phyloP scores from a whole-genome alignment of 2,113 vertebrate genomes.

The Nanger granti region DNA sequence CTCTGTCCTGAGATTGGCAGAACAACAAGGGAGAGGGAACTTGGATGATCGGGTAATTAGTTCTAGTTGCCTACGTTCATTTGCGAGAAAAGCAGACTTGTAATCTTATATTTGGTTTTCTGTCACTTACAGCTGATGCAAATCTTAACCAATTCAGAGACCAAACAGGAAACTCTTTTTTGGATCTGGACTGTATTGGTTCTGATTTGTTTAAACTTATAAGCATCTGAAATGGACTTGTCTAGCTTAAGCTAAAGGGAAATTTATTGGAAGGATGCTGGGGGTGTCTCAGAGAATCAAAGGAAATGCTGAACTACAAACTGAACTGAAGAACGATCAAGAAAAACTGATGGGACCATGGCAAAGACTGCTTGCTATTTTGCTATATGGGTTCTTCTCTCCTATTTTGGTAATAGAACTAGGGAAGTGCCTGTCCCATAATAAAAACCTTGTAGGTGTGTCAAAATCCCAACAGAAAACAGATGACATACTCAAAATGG shows the following conservation, averaged over 20 bases:
- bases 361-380: background rate
- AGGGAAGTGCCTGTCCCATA: background rate
- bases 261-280: slow-evolving; percentile 52
- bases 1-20: background rate
- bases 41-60: background rate
- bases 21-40: background rate
- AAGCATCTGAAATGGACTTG: slow-evolving; percentile 31
- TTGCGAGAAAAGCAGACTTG: background rate
- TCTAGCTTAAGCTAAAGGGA: slow-evolving; percentile 31
- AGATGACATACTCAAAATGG: background rate
- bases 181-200: background rate
- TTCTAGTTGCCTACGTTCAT: background rate
- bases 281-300: slow-evolving; percentile 46
- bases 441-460: background rate
- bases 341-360: background rate
- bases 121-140: slow-evolving; percentile 10
- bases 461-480: background rate
- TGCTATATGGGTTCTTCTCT: background rate
- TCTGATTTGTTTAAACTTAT: background rate
- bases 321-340: background rate
- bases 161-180: slow-evolving; percentile 51
- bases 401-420: background rate
- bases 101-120: slow-evolving; percentile 4
- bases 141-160: slow-evolving; percentile 22
- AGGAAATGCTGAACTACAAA: slow-evolving; percentile 44